Percentiles rank a stretch among this genome's conserved stretches.
These are phyloP conservation scores for Eupsittula cactorum DNA, from an alignment of 2,113 vertebrate species.

Conservation along the genomic window DNA sequence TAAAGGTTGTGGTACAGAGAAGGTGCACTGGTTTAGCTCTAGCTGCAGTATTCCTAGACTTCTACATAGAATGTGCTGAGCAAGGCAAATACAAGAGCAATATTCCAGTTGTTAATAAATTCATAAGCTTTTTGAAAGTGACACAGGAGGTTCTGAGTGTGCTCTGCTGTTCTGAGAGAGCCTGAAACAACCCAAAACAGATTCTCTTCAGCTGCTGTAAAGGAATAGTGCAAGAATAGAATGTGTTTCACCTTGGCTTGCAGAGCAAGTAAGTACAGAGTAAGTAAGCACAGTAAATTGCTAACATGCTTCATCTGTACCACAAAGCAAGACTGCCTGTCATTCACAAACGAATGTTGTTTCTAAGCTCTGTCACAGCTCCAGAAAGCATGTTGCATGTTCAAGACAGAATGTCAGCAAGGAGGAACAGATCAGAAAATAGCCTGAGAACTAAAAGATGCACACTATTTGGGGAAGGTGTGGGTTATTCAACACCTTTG, in stretches of 20 bases:
- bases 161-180: not conserved
- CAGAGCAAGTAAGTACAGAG: not conserved
- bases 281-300: not conserved
- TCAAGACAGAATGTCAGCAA: not conserved
- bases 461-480: not conserved
- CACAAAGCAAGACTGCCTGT: not conserved
- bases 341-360: not conserved
- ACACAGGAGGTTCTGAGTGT: not conserved
- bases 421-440: not conserved
- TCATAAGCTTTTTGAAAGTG: not conserved
- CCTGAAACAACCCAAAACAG: not conserved
- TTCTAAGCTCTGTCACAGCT: not conserved
- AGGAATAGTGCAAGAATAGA: not conserved
- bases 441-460: not conserved
- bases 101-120: not conserved
- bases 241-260: not conserved
- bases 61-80: not conserved
- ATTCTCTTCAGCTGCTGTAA: not conserved
- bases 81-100: not conserved
- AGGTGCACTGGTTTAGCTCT: not conserved
- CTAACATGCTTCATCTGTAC: not conserved
- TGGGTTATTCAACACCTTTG: not conserved
- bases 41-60: not conserved
- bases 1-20: slow-evolving; percentile 28
- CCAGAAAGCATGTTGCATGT: not conserved